Evolutionary conservation across 2,888 invertebrate species (phyloP), one percentile per base, ranked within the genome.

Genomic region (Panzeria rudis): DNA sequence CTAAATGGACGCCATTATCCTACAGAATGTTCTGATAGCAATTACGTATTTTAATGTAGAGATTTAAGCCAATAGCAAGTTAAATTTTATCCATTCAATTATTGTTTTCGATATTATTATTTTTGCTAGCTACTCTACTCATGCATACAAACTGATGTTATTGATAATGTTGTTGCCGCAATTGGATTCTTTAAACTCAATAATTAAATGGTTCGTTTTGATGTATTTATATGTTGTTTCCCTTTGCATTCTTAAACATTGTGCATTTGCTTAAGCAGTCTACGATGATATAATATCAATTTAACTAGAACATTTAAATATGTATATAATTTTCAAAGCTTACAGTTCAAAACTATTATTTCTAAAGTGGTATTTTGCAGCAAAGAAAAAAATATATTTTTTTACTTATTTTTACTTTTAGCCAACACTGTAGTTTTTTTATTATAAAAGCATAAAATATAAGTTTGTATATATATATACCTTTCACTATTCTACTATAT

Each of bases 61-160:
- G 20, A 44, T 47, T 75, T 54, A 32, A 71, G 61, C 52, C 84
- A 66, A 29, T 61, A 25, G 64, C 66, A 76, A 80, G 76, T 61
- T 80, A 76, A 71, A 38, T 38, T 79, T 80, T 52, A 76, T 59
- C 56, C 59, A 76, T 41, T 50, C 25, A 59, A 35, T 83, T 76
- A 59, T 64, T 73, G 23, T 64, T 56, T 29, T 9, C 38, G 41
- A 23, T 71, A n/a, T 32, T 35, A 9, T 61, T 72, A 20, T 64
- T n/a, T n/a, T n/a, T 52, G 41, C 13, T 32, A n/a, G 32, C 13
- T 52, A 4, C 3, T n/a, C 9, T 23, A 25, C 41, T 32, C 17
- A 64, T 32, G 20, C 47, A 25, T 44, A 72, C 38, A 52, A 20
- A 44, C 41, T 54, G 13, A 54, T 41, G 64, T n/a, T 64, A 35